phyloP scores from a whole-genome alignment of 2,113 vertebrate genomes.

The Microcebus tavaratra region DNA sequence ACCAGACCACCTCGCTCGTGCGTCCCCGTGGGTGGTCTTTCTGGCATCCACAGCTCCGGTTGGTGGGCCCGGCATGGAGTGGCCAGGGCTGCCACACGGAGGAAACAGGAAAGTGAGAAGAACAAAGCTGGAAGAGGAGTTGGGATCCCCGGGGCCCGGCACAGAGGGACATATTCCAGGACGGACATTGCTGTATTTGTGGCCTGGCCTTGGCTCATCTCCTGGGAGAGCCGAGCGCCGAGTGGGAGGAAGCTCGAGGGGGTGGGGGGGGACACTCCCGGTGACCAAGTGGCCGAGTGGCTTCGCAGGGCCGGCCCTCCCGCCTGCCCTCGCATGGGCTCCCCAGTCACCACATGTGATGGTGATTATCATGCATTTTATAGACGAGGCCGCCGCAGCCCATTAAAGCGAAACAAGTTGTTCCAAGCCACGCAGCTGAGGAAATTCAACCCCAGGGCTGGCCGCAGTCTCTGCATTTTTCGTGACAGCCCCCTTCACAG shows the following conservation, averaged over 20 bases:
- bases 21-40: neutral
- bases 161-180: neutral
- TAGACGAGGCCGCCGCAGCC: neutral
- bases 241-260: accelerated
- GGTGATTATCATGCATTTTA: neutral
- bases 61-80: neutral
- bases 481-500: too few species aligned
- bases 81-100: neutral
- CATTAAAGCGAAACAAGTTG: neutral
- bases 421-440: neutral
- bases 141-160: neutral
- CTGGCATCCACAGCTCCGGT: too few species aligned
- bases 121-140: neutral
- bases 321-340: neutral
- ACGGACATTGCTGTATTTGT: neutral
- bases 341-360: neutral
- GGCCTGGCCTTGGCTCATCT: neutral
- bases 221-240: accelerated
- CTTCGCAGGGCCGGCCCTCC: neutral
- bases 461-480: neutral
- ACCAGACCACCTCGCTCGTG: neutral
- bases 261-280: too few species aligned
- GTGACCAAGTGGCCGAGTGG: accelerated
- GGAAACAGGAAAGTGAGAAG: neutral
- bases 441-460: accelerated